Evolutionary conservation across 2,888 invertebrate genomes (phyloP), one percentile per base, ranked within the genome.

Genomic region (Eristalis arbustorum): DNA sequence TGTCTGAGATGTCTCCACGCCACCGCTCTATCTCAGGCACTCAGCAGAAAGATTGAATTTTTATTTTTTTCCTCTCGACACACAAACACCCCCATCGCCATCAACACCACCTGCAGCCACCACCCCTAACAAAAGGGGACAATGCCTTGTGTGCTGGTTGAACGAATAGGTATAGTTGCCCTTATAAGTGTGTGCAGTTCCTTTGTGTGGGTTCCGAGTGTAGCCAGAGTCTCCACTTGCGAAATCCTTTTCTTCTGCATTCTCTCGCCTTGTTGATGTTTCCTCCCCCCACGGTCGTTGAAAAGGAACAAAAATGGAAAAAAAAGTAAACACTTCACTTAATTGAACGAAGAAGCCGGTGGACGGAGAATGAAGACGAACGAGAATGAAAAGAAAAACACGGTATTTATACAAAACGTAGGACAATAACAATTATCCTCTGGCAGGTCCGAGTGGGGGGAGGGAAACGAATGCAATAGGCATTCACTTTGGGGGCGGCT

Each of bases 391-490:
- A 59, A 40, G 31, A 8, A 68, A 22, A 57, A 57, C 37, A 6
- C 28, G 14, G 40, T 49, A 56, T 28, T 40, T 25, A 22, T 37
- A 66, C 64, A 67, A 68, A 77, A 77, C 42, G 34, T 34, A 71
- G 59, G 66, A 76, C 84, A 81, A 84, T 84, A 76, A 76, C 72
- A 76, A 76, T 81, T 81, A 81, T 76, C 72, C 81, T 76, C 81
- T 84, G 81, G 76, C 31, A 22, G 67, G 76, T 72, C 57, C n/a
- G n/a, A n/a, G n/a, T n/a, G n/a, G n/a, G 64, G 80, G 57, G 66
- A 57, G 23, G 75, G 62, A 75, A 68, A 8, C n/a, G 34, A 64
- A 63, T 34, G 71, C 56, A 80, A 71, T 71, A 66, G 66, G 63
- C 63, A 80, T 56, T 66, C 40, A 75, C 67, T 63, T 34, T 71